Evolutionary conservation across 2,113 vertebrate genomes (phyloP), one percentile per base, ranked within the genome.

Genomic region (Benitochromis conjunctus): DNA sequence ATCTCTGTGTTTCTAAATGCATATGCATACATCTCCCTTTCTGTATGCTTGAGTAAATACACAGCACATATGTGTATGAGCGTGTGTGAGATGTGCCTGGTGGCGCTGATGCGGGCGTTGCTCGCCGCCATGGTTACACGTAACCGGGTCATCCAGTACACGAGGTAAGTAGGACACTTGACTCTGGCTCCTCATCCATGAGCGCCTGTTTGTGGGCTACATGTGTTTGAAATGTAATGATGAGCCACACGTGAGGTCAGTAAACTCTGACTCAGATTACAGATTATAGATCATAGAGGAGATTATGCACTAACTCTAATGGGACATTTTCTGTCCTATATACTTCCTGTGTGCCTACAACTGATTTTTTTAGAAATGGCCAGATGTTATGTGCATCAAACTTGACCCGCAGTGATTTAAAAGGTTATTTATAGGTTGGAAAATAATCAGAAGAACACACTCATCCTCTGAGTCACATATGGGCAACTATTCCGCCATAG

Each of bases 151-250:
- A 94, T 89, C 79, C 11, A 53, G 87, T 90, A 84, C 88, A 84
- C 6, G 1, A 80, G 82, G 78, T 90, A 95, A 94, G 88, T 94
- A 91, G 92, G 93, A 86, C 92, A 91, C 64, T 88, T 85, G 90
- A 83, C 85, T 91, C 74, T 69, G 43, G 64, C 85, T 86, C 9
- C 82, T 81, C 56, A 87, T 79, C 46, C 74, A 78, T 58, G 53
- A 60, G 71, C 2, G n/a, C 36, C 77, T 84, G 87, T 77, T 86
- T 81, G 80, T 80, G 58, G 74, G 41, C 71, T 53, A 48, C 18
- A 53, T 19, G 71, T 53, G 71, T 53, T 76, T n/a, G 46, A 76
- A 26, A 53, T 76, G 46, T 76, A 48, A 36, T 62, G 21, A 43
- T 26, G 57, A 60, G 58, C 6, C 48, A 51, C 69, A 56, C 26